These are phyloP conservation scores for Carassius gibelio DNA, from an alignment of 2,113 vertebrate genomes.

Conservation along the genomic window DNA sequence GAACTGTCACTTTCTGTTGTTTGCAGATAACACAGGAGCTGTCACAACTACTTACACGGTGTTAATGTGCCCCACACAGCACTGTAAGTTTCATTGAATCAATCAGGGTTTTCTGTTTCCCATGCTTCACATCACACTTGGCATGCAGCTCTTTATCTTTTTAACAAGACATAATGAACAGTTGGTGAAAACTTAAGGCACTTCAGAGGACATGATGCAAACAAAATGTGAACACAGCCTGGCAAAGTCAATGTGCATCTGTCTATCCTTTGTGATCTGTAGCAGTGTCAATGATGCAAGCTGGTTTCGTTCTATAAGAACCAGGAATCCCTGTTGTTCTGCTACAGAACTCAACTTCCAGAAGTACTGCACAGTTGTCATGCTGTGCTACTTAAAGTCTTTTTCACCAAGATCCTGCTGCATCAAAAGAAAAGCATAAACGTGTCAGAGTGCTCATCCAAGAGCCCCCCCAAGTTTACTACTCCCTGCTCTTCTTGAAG, in stretches of 20 bases:
- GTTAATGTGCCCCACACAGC: slow-evolving; percentile 59
- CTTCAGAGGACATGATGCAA: slow-evolving; percentile 42
- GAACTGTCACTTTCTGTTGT: slow-evolving; percentile 73
- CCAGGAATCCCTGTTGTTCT: not conserved
- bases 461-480: not conserved
- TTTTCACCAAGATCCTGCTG: not conserved
- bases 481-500: not conserved
- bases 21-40: slow-evolving; percentile 58
- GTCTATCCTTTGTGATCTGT: not conserved
- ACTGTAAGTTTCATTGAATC: slow-evolving; percentile 70
- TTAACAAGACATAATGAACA: slow-evolving; percentile 69
- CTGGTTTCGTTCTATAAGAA: not conserved
- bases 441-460: not conserved
- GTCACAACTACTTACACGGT: slow-evolving; percentile 69
- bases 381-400: not conserved
- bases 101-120: slow-evolving; percentile 60
- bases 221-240: slow-evolving; percentile 13
- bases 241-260: slow-evolving; percentile 1
- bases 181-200: slow-evolving; percentile 49
- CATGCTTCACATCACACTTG: slow-evolving; percentile 60
- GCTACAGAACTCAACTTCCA: not conserved
- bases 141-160: slow-evolving; percentile 54
- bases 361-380: not conserved
- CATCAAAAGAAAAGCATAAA: not conserved
- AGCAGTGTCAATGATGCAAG: not conserved